Evolutionary conservation across 2,113 vertebrate species (phyloP), one percentile per base, ranked within the genome.

Genomic region (Hippocampus mohnikei): DNA sequence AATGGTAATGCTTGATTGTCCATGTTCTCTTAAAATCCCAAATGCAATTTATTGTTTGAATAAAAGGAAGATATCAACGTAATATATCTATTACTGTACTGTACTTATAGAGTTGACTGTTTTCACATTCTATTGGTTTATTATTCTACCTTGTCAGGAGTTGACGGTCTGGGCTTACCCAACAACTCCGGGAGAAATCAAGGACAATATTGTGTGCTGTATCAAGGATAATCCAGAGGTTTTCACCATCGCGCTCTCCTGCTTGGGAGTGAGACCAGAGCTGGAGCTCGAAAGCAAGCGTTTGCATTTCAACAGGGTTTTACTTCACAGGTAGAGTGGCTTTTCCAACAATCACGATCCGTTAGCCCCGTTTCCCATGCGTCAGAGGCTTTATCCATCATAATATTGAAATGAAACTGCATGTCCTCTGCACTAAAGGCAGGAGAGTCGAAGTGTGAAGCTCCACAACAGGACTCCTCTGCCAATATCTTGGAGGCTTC

Each of bases 101-200:
- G 33, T 37, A 60, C 15, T 29, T 23, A 18, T 10, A 52, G 2
- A 10, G 11, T 23, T 53, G 16, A n/a, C 20, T 13, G 2, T 29
- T 25, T 18, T 46, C 20, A 25, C 21, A 70, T 1, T 44, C 6
- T 25, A 21, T 37, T 21, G 70, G 5, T 10, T 61, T 67, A 37
- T 69, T 73, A 20, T 70, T 64, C 15, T 20, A 16, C 20, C 63
- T 66, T 69, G 37, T 61, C 67, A 98, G 96, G 75, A 85, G 29
- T 84, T 99, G 87, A 91, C 53, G 0, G 12, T 99, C 20, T 96
- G 94, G 94, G 96, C 96, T 0, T 98, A 93, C 71, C 97, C 96
- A 11, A 96, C 94, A 5, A 89, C 88, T 3, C 27, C 85, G 1
- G 94, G 94, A 1, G 63, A 92, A 18, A 70, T 95, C 27, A 93